Evolutionary conservation across 2,113 vertebrate species (phyloP).

Genomic region (Carollia perspicillata): DNA sequence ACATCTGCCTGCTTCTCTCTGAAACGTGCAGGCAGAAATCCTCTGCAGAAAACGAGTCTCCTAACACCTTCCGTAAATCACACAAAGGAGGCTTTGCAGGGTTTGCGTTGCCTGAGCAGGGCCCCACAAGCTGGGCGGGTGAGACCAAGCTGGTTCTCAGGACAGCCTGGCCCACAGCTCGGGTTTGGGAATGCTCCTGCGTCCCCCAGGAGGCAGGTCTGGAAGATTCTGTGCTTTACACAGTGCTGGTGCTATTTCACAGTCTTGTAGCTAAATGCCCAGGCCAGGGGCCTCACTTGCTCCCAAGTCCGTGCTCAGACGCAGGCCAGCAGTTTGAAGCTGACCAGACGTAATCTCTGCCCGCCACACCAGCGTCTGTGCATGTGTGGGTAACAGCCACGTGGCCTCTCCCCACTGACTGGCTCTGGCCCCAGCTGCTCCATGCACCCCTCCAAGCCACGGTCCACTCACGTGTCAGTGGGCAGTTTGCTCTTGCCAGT

Average conservation of each 20-base stretch:
- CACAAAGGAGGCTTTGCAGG: neutral
- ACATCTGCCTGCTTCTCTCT: neutral
- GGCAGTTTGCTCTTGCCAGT: accelerated
- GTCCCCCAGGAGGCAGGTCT: accelerated
- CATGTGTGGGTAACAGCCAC: neutral
- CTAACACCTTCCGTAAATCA: neutral
- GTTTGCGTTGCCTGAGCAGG: neutral
- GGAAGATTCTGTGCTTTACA: neutral
- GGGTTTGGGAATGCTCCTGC: no score
- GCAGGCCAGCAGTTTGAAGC: accelerated
- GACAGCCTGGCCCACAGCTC: neutral
- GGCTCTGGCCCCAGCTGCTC: neutral
- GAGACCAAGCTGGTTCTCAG: accelerated
- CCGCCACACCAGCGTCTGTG: accelerated
- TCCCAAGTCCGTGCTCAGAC: neutral
- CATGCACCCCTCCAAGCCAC: accelerated
- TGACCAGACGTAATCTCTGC: no score
- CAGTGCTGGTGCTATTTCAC: no score
- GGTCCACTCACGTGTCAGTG: neutral
- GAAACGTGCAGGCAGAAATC: neutral
- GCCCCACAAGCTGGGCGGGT: accelerated
- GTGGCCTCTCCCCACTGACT: accelerated
- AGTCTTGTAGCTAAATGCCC: accelerated
- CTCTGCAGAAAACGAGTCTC: neutral
- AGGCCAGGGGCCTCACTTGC: neutral